Base-by-base conservation (phyloP, 2,113 vertebrate species). In the Sylvilagus bachmani region DNA sequence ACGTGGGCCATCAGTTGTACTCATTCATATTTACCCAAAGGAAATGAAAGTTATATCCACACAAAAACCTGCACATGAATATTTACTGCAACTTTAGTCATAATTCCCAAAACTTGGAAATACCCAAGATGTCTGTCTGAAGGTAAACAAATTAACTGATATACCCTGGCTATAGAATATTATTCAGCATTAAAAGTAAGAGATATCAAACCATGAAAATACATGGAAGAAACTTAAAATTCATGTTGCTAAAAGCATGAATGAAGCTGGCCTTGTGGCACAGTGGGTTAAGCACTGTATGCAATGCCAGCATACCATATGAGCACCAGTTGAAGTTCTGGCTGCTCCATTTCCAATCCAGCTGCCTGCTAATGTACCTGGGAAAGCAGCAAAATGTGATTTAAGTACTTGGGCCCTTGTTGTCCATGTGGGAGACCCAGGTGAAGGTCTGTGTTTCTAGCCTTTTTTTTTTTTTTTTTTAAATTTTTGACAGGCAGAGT, bases 21-120 rank as follows among this genome's bases (percentile, higher is more conserved):
- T 80, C 49, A 14, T 85, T 85, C 51, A n/a, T 85, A 71, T 79
- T 64, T 44, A 70, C 22, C 21, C 38, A 38, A 38, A 85, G 17
- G 21, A 93, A 29, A 8, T 53, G 11, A 85, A 89, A 71, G 64
- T 2, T 70, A 62, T 16, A 25, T n/a, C 24, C 44, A 80, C 9
- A 80, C 44, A 81, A 58, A 88, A 66, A 94, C 29, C 27, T 86
- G 10, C 29, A 44, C 27, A 44, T 25, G 36, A 9, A 19, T 61
- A 17, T 51, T 16, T 69, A 74, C 51, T 74, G 33, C 17, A 74
- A 21, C 58, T 86, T 51, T 79, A 70, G 36, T 80, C 10, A 66
- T 66, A 86, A 61, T 38, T 93, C 27, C 62, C 58, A 74, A 86
- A 84, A 80, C 29, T 73, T 80, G 33, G 61, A 69, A 90, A 51